Evolutionary conservation across 1,140 invertebrate species (phyloP).

Genomic region (Pygmarrhopalites habei): DNA sequence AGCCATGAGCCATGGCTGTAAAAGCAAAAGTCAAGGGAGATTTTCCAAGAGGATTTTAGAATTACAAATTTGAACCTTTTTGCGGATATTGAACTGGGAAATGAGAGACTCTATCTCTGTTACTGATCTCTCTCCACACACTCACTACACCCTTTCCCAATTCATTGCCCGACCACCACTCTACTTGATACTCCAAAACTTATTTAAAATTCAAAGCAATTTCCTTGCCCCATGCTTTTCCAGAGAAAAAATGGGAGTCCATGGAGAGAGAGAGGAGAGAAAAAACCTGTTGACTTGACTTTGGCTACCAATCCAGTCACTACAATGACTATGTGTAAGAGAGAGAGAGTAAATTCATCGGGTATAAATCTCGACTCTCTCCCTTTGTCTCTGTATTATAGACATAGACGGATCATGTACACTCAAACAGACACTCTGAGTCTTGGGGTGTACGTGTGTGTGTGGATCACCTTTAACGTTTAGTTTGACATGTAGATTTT

Average conservation of each 20-base stretch:
- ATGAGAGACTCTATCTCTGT: neutral
- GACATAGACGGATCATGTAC: too few relatives aligned
- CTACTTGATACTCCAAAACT: slow-evolving; percentile 13
- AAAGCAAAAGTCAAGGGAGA: neutral
- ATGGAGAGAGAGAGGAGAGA: neutral
- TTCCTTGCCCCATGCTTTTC: slow-evolving; percentile 23
- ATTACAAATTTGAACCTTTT: slow-evolving; percentile 37
- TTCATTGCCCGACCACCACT: slow-evolving; percentile 11
- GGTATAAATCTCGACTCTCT: too few relatives aligned
- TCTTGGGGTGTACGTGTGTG: too few relatives aligned
- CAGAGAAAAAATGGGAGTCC: slow-evolving; percentile 5
- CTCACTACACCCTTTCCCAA: too few relatives aligned
- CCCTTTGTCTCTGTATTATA: too few relatives aligned
- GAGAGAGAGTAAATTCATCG: too few relatives aligned
- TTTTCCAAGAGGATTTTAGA: slow-evolving; percentile 30
- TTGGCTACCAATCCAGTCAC: neutral
- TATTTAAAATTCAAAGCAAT: slow-evolving; percentile 38
- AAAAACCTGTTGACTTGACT: slow-evolving; percentile 21
- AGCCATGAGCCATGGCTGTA: too few relatives aligned
- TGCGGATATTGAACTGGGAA: slow-evolving; percentile 25
- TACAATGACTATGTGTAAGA: neutral
- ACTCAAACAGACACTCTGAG: too few relatives aligned
- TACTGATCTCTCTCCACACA: too few relatives aligned
- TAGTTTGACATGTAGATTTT: neutral
- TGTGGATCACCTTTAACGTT: neutral